These are phyloP conservation scores for Zaprionus davidi DNA, from an alignment of 1,140 invertebrate species.

Conservation along the genomic window DNA sequence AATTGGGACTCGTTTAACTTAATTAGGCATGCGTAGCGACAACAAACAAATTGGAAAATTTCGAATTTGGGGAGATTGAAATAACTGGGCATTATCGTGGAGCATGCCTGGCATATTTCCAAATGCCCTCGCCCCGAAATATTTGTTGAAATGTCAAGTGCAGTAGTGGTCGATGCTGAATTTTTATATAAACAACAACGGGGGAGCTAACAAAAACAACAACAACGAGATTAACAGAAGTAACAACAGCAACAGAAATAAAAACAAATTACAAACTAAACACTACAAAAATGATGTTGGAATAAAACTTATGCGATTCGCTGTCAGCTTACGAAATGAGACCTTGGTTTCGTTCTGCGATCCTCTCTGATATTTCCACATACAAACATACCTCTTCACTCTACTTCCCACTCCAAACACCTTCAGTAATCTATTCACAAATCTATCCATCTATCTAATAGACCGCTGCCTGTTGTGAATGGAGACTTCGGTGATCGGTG, in stretches of 20 bases:
- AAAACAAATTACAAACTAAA: conserved; percentile 7
- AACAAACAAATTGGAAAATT: conserved; percentile 41
- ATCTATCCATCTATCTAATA: background rate
- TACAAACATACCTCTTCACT: conserved; percentile 1
- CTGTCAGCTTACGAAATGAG: conserved; percentile 48
- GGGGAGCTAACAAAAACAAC: conserved; percentile 18
- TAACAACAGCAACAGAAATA: conserved; percentile 13
- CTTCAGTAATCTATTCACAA: conserved; percentile 2
- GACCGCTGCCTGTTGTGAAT: background rate
- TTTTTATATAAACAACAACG: conserved; percentile 31
- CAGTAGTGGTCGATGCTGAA: conserved; percentile 30
- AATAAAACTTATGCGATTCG: conserved; percentile 26
- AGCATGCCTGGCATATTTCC: conserved; percentile 77
- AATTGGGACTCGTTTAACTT: conserved; percentile 48
- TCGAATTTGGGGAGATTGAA: conserved; percentile 27
- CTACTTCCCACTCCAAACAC: background rate
- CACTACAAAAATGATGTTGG: conserved; percentile 22
- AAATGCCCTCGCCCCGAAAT: conserved; percentile 64
- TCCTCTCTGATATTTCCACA: conserved; percentile 7
- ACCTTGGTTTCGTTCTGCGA: conserved; percentile 32
- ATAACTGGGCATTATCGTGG: conserved; percentile 55
- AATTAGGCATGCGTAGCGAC: conserved; percentile 50
- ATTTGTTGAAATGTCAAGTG: conserved; percentile 80
- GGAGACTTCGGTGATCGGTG: conserved; percentile 9
- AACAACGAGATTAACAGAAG: conserved; percentile 30